Evolutionary conservation across 2,113 vertebrate species (phyloP).

Genomic region (Mormoops blainvillei): DNA sequence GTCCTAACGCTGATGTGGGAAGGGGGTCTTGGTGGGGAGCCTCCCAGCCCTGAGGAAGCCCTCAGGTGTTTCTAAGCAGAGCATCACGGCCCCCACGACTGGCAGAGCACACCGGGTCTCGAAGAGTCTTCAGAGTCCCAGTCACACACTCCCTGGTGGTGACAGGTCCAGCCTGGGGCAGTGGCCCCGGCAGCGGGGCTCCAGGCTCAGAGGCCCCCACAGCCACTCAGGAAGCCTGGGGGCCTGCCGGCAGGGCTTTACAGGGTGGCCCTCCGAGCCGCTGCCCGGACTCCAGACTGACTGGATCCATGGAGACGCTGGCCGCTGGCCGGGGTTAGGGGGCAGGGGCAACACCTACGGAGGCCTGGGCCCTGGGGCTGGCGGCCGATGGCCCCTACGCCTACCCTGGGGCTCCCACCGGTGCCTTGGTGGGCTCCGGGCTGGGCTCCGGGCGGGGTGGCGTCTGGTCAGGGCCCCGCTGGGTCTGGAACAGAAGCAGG

Average conservation of each 20-base stretch:
- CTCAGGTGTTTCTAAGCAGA: background rate
- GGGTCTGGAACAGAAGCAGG: background rate
- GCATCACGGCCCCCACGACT: background rate
- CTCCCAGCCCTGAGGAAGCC: background rate
- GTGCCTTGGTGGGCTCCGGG: background rate
- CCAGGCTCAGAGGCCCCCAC: accelerated
- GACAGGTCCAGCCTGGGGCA: background rate
- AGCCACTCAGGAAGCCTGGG: background rate
- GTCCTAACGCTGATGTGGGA: background rate
- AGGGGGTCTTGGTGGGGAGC: background rate
- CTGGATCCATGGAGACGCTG: background rate
- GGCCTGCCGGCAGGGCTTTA: background rate
- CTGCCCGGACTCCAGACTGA: background rate
- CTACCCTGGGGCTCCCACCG: background rate
- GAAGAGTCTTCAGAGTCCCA: background rate
- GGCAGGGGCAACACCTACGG: background rate
- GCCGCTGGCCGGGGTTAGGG: accelerated
- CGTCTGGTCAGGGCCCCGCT: background rate
- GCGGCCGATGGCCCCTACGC: background rate
- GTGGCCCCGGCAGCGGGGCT: background rate
- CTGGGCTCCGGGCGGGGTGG: background rate
- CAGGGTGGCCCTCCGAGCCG: background rate
- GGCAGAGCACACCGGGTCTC: background rate
- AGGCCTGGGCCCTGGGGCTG: accelerated
- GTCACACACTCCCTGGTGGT: no score